Base-by-base conservation (phyloP, 2,888 invertebrate genomes). In the Zele albiditarsus region DNA sequence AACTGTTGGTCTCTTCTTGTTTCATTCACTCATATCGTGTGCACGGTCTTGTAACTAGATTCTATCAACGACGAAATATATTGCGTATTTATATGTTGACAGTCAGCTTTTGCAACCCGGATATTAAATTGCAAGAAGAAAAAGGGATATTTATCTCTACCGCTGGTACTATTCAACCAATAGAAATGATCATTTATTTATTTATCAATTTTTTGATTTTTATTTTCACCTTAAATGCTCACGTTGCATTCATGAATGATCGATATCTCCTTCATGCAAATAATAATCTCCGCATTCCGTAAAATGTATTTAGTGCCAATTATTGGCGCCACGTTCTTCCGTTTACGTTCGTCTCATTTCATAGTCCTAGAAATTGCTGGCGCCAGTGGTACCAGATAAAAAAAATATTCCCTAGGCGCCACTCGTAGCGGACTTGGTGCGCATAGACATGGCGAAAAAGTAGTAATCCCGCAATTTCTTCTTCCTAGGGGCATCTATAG, bases 401-500 rank as follows among this genome's bases (percentile, higher is more conserved):
- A 69, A 53, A 49, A 68, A 68, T 28, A 46, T 20, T n/a, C 33
- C 3, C 2, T 62, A 33, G 63, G 38, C 58, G 62, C 33, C 53
- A 58, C 66, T 46, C 38, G 33, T 62, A 68, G 42, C 62, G 58
- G 60, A 60, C 49, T 27, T 42, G 63, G 20, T 53, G 57, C 71
- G 16, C 31, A 23, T 28, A 69, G 20, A 67, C 46, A 49, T 28
- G 4, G 20, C 53, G 66, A 67, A 57, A 73, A 66, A 69, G 49
- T 65, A 23, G 46, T 71, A 74, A 71, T 76, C 57, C 31, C 38
- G 74, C 71, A 74, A 75, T 78, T 75, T 74, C 76, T 77, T 68
- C 69, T 53, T 53, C n/a, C 33, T 74, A 33, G 27, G 28, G 46
- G 60, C 46, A 20, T 38, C n/a, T 46, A 46, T 28, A 49, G 27